Evolutionary conservation across 2,888 invertebrate species (phyloP).

Genomic region (Mycalesis mineus): DNA sequence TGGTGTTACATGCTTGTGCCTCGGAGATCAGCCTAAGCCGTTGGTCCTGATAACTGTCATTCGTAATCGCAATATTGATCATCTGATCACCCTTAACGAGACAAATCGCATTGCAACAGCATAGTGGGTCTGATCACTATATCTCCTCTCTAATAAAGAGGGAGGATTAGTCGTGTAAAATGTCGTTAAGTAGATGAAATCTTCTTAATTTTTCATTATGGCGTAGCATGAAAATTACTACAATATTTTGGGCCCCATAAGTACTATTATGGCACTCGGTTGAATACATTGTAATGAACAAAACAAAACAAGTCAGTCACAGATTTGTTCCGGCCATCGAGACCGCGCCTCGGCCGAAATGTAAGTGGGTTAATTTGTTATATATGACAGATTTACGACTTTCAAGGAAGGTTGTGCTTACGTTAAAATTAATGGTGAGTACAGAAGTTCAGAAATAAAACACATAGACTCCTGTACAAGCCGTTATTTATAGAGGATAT

Average conservation of each 20-base stretch:
- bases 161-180: too few relatives aligned
- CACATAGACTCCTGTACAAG: not conserved
- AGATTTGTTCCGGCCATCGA: constrained; percentile 40
- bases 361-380: constrained; percentile 51
- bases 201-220: too few relatives aligned
- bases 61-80: too few relatives aligned
- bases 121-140: too few relatives aligned
- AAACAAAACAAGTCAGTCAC: constrained; percentile 42
- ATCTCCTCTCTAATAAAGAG: too few relatives aligned
- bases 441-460: constrained; percentile 25
- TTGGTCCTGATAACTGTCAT: too few relatives aligned
- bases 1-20: too few relatives aligned
- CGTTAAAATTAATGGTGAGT: constrained; percentile 25
- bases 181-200: too few relatives aligned
- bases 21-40: too few relatives aligned
- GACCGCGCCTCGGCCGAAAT: constrained; percentile 33
- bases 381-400: constrained; percentile 60
- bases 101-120: too few relatives aligned
- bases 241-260: not conserved
- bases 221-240: not conserved
- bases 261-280: constrained; percentile 50
- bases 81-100: too few relatives aligned
- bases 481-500: not conserved
- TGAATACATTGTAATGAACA: constrained; percentile 48
- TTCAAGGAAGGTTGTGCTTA: constrained; percentile 36